phyloP scores from a whole-genome alignment of 2,797 vertebrate genomes.

The Mormyrops boulengeri region DNA sequence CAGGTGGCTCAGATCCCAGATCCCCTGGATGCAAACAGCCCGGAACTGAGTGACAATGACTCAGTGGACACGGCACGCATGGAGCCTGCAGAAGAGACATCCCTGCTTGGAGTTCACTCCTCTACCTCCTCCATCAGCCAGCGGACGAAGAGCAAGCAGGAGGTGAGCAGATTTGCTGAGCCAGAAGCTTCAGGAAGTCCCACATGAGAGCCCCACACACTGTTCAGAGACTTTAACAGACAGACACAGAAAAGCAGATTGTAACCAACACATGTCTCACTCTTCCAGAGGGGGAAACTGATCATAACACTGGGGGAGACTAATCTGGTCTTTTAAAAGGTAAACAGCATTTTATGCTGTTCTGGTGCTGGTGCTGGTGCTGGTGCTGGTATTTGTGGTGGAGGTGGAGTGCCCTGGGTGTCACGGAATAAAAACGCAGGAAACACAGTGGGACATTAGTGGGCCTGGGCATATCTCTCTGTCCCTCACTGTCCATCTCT shows the following conservation, averaged over 20 bases:
- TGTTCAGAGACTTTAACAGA: neutral
- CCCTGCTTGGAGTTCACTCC: constrained; percentile 52
- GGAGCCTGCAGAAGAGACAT: constrained; percentile 48
- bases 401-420: constrained; percentile 7
- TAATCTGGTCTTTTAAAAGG: constrained; percentile 52
- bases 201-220: neutral
- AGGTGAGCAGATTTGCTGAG: constrained; percentile 57
- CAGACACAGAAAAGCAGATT: neutral
- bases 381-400: neutral
- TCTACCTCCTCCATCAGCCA: constrained; percentile 36
- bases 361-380: neutral
- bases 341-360: constrained; percentile 22
- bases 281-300: constrained; percentile 43
- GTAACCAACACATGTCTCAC: constrained; percentile 6
- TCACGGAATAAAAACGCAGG: neutral
- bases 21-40: constrained; percentile 53
- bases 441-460: neutral
- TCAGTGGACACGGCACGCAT: constrained; percentile 39
- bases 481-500: neutral
- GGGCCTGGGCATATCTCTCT: neutral
- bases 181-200: neutral
- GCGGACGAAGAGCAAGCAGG: constrained; percentile 44
- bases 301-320: constrained; percentile 51
- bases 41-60: constrained; percentile 45
- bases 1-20: constrained; percentile 89